A percentile compares a stretch with the other conserved stretches of the same genome.
These are phyloP conservation scores for Coracopsis vasa DNA, from an alignment of 2,113 vertebrate species.

Conservation along the genomic window DNA sequence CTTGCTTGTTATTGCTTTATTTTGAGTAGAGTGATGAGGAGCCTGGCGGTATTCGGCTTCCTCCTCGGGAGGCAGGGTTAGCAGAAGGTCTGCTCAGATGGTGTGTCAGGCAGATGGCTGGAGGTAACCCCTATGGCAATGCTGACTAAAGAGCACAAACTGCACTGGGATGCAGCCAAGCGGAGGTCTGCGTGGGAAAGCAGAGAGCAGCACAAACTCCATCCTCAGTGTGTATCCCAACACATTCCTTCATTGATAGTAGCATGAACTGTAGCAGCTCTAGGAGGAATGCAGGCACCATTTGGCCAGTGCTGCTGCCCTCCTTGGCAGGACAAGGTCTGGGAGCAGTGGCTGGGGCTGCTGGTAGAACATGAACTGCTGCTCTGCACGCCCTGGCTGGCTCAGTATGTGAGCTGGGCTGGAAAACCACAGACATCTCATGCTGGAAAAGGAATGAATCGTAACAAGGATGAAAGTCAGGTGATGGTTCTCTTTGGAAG, in stretches of 20 bases:
- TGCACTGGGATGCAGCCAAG: neutral
- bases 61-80: neutral
- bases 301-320: neutral
- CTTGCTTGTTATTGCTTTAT: neutral
- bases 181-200: neutral
- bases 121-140: conserved; percentile 28
- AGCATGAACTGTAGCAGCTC: fast-evolving
- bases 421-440: neutral
- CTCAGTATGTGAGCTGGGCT: neutral
- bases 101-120: conserved; percentile 41
- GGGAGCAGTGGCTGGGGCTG: neutral
- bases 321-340: neutral
- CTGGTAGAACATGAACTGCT: neutral
- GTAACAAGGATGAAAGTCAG: neutral
- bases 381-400: neutral
- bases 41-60: neutral
- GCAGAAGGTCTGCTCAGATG: conserved; percentile 63
- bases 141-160: conserved; percentile 38
- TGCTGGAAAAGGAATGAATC: neutral
- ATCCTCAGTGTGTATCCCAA: fast-evolving
- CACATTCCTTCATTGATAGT: neutral
- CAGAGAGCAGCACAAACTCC: neutral
- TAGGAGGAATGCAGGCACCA: neutral
- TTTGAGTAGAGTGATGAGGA: neutral
- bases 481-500: neutral